These are phyloP conservation scores for Cossypha dichroa DNA, from an alignment of 2,797 vertebrate species.

Conservation along the genomic window DNA sequence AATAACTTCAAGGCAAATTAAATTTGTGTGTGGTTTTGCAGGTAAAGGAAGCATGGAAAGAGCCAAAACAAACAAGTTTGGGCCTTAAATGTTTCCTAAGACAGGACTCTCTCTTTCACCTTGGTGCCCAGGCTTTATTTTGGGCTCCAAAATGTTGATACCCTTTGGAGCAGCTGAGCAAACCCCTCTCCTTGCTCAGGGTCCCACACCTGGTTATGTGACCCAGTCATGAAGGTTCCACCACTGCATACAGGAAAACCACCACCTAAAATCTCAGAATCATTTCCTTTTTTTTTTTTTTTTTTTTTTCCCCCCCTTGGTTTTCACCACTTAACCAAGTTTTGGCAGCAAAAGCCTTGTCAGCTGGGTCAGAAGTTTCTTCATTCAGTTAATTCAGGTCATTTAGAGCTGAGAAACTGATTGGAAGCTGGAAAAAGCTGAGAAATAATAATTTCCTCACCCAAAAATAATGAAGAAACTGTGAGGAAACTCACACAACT, in stretches of 20 bases:
- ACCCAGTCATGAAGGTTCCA: not conserved
- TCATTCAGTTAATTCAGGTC: not conserved
- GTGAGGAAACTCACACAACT: not conserved
- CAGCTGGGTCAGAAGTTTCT: not conserved
- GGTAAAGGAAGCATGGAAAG: not conserved
- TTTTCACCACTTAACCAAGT: not conserved
- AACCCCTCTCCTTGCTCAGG: not conserved
- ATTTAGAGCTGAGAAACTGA: not conserved
- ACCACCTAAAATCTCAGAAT: not conserved
- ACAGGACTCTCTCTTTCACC: not conserved
- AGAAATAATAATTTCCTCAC: not conserved
- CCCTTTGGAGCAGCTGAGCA: rapidly evolving
- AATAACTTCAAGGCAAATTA: not conserved
- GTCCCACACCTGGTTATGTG: not conserved
- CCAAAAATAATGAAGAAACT: not conserved
- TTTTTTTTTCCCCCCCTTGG: no score
- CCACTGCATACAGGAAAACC: not conserved
- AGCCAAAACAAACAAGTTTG: not conserved
- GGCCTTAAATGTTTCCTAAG: not conserved
- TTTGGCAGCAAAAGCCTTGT: not conserved
- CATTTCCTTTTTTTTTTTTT: rapidly evolving
- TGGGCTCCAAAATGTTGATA: not conserved
- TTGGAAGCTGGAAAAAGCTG: not conserved
- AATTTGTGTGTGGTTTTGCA: not conserved
- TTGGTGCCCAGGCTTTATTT: not conserved